Base-by-base conservation (phyloP, 53 echinoderm and acorn worm genomes). In the Luidia sarsii region DNA sequence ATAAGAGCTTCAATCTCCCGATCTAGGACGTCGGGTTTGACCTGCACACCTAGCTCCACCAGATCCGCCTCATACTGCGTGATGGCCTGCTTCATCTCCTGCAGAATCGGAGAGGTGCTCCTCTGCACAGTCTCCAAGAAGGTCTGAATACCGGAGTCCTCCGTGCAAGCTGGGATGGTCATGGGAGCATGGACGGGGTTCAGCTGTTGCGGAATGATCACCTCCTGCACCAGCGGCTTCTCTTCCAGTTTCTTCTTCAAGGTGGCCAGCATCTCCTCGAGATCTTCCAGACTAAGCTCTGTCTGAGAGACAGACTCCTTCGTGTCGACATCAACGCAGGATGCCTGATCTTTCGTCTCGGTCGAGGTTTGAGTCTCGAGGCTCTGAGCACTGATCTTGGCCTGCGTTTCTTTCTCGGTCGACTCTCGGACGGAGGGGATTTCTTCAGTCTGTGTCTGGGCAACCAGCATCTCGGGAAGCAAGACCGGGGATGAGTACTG, bases 51-150 rank as follows among this genome's bases (percentile, higher is more conserved):
- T 15, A 75, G 30, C 18, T 88, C 75, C 23, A 37, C 83, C 68
- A 39, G 48, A 20, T 88, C 75, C 48, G 83, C 30, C 30, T 88
- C 88, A 55, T 88, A 88, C 33, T 88, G 88, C 32, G 80, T 82
- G 7, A 83, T 83, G 28, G 68, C 83, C 23, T 74, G 56, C 48
- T 88, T 88, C 50, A 88, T 75, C 38, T 88, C 88, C 60, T 75
- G 88, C 14, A 88, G 69, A 23, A 88, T 88, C 3, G 88, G 88
- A n/a, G 75, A 75, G 22, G 88, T 75, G 20, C 88, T 83, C 15
- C 88, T 75, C 29, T 82, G 83, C 21, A 88, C 75, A 25, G 74
- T 67, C 56, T 88, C 88, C 23, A 88, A 55, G 45, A 83, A 75
- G 27, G 82, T 86, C 24, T 90, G 86, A 31, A 86, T 63, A 27